Evolutionary conservation across 1,140 invertebrate genomes (phyloP).

Genomic region (Calycopis cecrops): DNA sequence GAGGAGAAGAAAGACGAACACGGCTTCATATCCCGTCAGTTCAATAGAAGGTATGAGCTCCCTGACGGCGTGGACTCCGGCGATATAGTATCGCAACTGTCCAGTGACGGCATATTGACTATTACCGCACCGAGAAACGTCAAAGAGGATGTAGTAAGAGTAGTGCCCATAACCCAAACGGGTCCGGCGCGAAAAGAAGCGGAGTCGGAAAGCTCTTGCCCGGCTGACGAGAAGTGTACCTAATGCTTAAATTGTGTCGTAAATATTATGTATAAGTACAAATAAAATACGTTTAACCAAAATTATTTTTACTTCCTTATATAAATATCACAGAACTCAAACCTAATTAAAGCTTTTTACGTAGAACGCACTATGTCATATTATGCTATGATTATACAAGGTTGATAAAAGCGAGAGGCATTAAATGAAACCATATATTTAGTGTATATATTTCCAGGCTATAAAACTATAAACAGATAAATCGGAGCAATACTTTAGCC

Average conservation of each 20-base stretch:
- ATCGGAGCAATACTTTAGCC: no score
- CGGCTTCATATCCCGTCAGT: conserved; percentile 78
- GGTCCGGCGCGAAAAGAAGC: background rate
- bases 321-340: no score
- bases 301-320: background rate
- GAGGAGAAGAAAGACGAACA: conserved; percentile 80
- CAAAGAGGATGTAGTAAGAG: conserved; percentile 9
- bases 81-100: conserved; percentile 80
- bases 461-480: no score
- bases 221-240: conserved; percentile 2
- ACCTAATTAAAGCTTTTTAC: no score
- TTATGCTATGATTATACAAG: no score
- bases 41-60: conserved; percentile 80
- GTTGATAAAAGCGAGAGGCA: no score
- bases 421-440: no score
- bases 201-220: conserved; percentile 2
- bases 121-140: conserved; percentile 79
- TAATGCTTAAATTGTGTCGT: background rate
- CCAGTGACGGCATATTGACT: conserved; percentile 82
- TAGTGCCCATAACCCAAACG: no score
- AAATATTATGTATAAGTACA: no score
- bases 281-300: background rate
- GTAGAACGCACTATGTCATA: no score
- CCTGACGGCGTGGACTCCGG: conserved; percentile 80
- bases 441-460: no score